phyloP scores from a whole-genome alignment of 2,113 vertebrate species.

The Dunckerocampus dactyliophorus region DNA sequence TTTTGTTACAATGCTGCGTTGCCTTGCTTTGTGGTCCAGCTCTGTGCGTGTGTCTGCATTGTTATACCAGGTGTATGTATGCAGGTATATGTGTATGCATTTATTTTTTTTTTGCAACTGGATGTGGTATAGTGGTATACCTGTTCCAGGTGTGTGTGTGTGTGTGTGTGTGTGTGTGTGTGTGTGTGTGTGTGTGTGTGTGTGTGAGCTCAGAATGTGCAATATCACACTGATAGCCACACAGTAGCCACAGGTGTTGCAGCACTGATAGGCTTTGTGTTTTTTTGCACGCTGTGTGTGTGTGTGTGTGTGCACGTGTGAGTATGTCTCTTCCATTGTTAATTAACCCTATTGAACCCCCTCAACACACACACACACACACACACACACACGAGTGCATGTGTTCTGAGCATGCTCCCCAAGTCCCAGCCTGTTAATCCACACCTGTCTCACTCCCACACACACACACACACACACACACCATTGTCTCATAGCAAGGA shows the following conservation, averaged over 20 bases:
- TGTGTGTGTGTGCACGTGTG: conserved; percentile 24
- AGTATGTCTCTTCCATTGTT: conserved; percentile 14
- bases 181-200: conserved; percentile 24
- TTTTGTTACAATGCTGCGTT: conserved; percentile 18
- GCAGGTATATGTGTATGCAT: not conserved
- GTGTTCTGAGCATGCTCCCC: not conserved
- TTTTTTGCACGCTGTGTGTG: conserved; percentile 38
- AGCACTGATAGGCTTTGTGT: conserved; percentile 58
- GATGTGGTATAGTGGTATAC: not conserved
- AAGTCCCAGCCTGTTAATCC: conserved; percentile 60
- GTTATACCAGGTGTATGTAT: not conserved
- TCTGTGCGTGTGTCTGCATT: conserved; percentile 33
- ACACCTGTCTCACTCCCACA: conserved; percentile 37
- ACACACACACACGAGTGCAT: not conserved
- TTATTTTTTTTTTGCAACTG: not conserved
- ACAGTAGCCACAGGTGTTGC: conserved; percentile 53
- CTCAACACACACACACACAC: not conserved
- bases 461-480: conserved; percentile 27
- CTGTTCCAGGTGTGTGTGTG: conserved; percentile 12
- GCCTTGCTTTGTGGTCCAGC: not conserved
- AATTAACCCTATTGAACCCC: not conserved
- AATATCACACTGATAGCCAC: conserved; percentile 43
- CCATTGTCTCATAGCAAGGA: conserved; percentile 8
- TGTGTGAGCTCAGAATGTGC: conserved; percentile 22
- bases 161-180: conserved; percentile 16